Base-by-base conservation (phyloP, 2,888 invertebrate species). In the Lagria hirta region DNA sequence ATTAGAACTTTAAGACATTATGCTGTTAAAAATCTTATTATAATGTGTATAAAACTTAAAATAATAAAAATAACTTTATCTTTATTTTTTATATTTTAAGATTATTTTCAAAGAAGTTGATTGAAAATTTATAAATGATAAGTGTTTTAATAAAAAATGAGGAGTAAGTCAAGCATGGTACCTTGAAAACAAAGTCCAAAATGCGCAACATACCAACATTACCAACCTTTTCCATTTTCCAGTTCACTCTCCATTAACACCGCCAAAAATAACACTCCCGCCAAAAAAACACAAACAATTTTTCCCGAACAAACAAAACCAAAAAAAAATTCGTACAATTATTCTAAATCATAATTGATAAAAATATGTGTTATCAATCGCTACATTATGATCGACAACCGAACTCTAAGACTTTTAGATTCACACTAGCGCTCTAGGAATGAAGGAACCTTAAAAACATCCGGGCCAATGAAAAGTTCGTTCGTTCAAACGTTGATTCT, bases 381-480 rank as follows among this genome's bases (percentile, higher is more conserved):
- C 53, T 56, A 59, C 60, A 57, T 61, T 51, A 54, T 57, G 54
- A 44, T n/a, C n/a, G n/a, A 16, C 36, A 52, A 54, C 58, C 62
- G 55, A 54, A 52, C 61, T 53, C 61, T 55, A 56, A 57, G 61
- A 57, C 62, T 58, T 59, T 60, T 62, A 56, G 58, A 58, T 57
- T 47, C 57, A 58, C 55, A 63, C 64, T 64, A 62, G 54, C 57
- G 61, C 61, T 60, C 62, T 61, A 60, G 56, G 55, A 60, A 57
- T 56, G 58, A 58, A 61, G 60, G 59, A 63, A 64, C 63, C 65
- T 65, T 64, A 62, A 66, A 65, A 65, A 63, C 55, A 57, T 60
- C 55, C 60, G 62, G 62, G 61, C 68, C 68, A 66, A 66, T 66
- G 60, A 62, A 61, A 63, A 55, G 51, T 57, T 48, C 47, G 42